Conservation (phyloP, 2,113 vertebrate genomes). For the Prunella fulvescens region DNA sequence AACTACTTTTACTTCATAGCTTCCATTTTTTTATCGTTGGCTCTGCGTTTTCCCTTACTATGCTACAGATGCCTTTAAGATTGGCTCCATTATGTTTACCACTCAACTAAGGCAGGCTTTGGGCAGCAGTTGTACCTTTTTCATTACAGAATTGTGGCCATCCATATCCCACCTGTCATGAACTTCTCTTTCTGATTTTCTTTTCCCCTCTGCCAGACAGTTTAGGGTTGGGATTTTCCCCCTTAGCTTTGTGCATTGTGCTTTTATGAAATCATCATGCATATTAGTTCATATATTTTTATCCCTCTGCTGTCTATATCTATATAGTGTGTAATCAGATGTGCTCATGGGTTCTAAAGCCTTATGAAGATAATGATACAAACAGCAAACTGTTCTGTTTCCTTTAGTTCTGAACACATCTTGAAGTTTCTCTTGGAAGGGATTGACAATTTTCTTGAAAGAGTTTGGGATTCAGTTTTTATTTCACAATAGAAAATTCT, state of each 20-base stretch:
- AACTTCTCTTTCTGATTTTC: not conserved
- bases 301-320: not conserved
- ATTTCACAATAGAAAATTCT: not conserved
- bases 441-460: not conserved
- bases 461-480: not conserved
- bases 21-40: not conserved
- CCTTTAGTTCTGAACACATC: not conserved
- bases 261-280: not conserved
- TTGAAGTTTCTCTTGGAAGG: not conserved
- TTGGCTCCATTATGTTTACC: not conserved
- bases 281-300: not conserved
- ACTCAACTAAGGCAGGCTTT: not conserved
- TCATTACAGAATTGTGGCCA: not conserved
- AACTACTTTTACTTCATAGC: not conserved
- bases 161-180: not conserved
- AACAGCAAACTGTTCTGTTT: not conserved
- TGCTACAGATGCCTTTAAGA: not conserved
- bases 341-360: not conserved
- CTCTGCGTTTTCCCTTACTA: not conserved
- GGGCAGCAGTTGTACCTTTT: not conserved
- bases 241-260: not conserved
- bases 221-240: not conserved
- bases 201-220: not conserved
- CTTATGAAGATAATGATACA: not conserved
- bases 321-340: not conserved